Evolutionary conservation across 2,888 invertebrate genomes (phyloP), one percentile per base, ranked within the genome.

Genomic region (Drepanosiphum platanoidis): DNA sequence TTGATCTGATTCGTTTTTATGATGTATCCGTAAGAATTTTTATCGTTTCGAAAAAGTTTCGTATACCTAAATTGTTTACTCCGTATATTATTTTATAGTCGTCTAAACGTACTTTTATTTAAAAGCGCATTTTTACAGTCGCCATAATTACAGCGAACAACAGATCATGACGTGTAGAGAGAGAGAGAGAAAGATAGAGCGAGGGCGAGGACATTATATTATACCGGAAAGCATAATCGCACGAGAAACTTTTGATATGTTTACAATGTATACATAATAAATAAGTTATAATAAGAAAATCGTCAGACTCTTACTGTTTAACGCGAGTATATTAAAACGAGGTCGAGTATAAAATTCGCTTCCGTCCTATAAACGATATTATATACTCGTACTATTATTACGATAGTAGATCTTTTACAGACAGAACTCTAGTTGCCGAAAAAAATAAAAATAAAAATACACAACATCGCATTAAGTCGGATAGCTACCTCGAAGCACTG

Each of bases 301-400:
- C 27, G 27, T 77, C 30, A 27, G 39, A 77, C 9, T 77, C 39
- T 77, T 61, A 77, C 39, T 58, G 39, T 39, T 77, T 61, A 30
- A 61, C 61, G 36, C 39, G 18, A 9, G 27, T 7, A 61, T n/a
- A 39, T 61, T 75, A n/a, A 34, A 75, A 27, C 58, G 75, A 75
- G 74, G 74, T 75, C 74, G 34, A 75, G 32, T n/a, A 75, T n/a
- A 58, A 75, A 34, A n/a, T n/a, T 68, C 22, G 18, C 18, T 68
- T 68, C 32, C 68, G 7, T 8, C 34, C 61, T 1, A n/a, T n/a
- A 11, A 61, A 9, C 9, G 27, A 22, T 46, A 46, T 18, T 52
- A 13, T 42, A 3, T 9, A 42, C 1, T 3, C 13, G 13, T 42
- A 42, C 1, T 42, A 52, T 52, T 22, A 3, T n/a, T 52, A 22